phyloP scores from a whole-genome alignment of 2,888 invertebrate species.

The Andrena flavipes region DNA sequence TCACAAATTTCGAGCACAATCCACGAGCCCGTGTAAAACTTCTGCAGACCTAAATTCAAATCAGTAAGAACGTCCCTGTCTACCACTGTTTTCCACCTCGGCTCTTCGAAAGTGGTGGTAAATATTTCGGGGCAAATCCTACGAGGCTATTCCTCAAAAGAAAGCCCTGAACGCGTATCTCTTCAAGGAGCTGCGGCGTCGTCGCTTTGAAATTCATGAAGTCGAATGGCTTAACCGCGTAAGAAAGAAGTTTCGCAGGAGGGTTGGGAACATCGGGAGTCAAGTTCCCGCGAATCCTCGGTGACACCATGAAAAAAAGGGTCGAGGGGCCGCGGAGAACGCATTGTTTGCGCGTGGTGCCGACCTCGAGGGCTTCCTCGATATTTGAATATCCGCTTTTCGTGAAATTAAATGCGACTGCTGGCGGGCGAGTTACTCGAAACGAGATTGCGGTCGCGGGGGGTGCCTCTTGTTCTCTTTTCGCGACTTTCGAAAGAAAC shows the following conservation, averaged over 20 bases:
- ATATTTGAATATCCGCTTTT: slow-evolving; percentile 70
- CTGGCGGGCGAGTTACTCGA: slow-evolving; percentile 30
- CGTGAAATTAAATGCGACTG: slow-evolving; percentile 65
- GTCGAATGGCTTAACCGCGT: slow-evolving; percentile 74
- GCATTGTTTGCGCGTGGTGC: slow-evolving; percentile 60
- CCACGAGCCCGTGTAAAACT: too few species aligned
- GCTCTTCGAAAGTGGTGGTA: not conserved
- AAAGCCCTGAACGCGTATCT: slow-evolving; percentile 40
- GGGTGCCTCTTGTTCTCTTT: not conserved
- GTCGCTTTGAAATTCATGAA: slow-evolving; percentile 78
- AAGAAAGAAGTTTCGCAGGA: slow-evolving; percentile 67
- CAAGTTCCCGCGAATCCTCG: slow-evolving; percentile 11
- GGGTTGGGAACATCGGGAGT: not conserved
- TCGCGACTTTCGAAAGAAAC: not conserved
- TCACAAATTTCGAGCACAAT: too few species aligned
- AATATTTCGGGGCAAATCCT: slow-evolving; percentile 13
- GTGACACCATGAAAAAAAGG: slow-evolving; percentile 31
- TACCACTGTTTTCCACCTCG: too few species aligned
- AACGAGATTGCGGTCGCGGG: slow-evolving; percentile 16
- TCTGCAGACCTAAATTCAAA: too few species aligned
- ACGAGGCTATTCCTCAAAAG: slow-evolving; percentile 25
- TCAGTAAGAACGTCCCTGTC: too few species aligned
- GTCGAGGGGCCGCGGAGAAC: slow-evolving; percentile 45
- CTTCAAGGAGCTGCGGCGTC: slow-evolving; percentile 34
- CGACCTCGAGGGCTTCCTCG: slow-evolving; percentile 48